These are phyloP conservation scores for Aplocera efformata DNA, from an alignment of 2,888 invertebrate genomes.

Conservation along the genomic window DNA sequence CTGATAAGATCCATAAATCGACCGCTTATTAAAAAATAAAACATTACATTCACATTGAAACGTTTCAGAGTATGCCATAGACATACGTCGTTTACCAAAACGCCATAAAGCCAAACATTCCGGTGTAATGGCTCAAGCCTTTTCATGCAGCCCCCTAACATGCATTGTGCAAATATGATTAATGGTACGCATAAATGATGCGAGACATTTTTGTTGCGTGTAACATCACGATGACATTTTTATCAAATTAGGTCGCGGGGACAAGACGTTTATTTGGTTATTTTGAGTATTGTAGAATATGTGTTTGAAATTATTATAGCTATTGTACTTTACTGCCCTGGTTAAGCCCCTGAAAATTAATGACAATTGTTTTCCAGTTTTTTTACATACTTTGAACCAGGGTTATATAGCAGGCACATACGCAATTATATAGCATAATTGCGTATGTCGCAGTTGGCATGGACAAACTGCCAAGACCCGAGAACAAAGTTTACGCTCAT, in stretches of 20 bases:
- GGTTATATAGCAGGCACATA: too few species aligned
- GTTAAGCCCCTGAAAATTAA: too few species aligned
- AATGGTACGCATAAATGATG: slow-evolving; percentile 68
- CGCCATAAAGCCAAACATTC: slow-evolving; percentile 54
- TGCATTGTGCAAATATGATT: slow-evolving; percentile 74
- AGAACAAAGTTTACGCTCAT: too few species aligned
- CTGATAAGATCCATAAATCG: too few species aligned
- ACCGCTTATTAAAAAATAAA: neutral
- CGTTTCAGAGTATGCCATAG: neutral
- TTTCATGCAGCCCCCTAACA: slow-evolving; percentile 58
- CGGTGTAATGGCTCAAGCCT: slow-evolving; percentile 64
- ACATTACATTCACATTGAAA: slow-evolving; percentile 2
- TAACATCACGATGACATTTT: slow-evolving; percentile 55
- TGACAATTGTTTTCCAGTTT: too few species aligned
- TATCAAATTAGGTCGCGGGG: slow-evolving; percentile 56
- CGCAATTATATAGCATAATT: too few species aligned
- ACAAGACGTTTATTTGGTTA: slow-evolving; percentile 26
- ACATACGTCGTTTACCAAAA: slow-evolving; percentile 28
- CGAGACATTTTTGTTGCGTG: slow-evolving; percentile 53
- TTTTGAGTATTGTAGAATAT: too few species aligned
- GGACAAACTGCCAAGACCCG: too few species aligned
- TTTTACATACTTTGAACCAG: too few species aligned
- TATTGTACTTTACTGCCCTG: too few species aligned
- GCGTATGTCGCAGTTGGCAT: too few species aligned
- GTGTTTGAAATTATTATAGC: too few species aligned